Evolutionary conservation across 1,140 invertebrate species (phyloP).

Genomic region (Hypothenemus hampei): DNA sequence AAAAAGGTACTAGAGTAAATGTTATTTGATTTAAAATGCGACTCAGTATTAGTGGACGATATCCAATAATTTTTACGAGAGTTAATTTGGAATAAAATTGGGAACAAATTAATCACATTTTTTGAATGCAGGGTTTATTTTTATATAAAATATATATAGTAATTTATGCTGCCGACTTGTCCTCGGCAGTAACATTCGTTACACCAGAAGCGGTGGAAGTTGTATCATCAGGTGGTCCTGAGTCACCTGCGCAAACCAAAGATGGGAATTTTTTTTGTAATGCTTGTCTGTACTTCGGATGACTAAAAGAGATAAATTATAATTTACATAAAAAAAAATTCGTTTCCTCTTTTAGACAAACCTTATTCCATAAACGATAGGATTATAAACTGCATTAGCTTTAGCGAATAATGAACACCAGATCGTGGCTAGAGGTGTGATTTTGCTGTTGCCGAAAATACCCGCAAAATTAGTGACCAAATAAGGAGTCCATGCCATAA

Average conservation of each 20-base stretch:
- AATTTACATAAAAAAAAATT: neutral
- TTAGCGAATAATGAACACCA: constrained; percentile 78
- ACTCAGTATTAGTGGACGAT: no score
- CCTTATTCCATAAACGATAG: constrained; percentile 79
- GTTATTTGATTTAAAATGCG: no score
- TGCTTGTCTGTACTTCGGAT: constrained; percentile 71
- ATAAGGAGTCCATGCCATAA: constrained; percentile 83
- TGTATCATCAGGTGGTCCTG: constrained; percentile 50
- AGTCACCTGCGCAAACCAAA: constrained; percentile 54
- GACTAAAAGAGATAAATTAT: constrained; percentile 47
- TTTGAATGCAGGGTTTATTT: constrained; percentile 23
- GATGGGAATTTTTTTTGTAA: constrained; percentile 67
- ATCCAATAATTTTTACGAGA: no score
- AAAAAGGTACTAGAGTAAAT: no score
- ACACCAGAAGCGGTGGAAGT: constrained; percentile 53
- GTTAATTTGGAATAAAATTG: no score
- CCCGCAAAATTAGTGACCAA: constrained; percentile 73
- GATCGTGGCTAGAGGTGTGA: constrained; percentile 69
- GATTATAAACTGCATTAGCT: constrained; percentile 74
- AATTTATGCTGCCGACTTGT: constrained; percentile 33
- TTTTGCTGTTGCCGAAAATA: constrained; percentile 60
- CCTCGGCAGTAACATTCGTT: constrained; percentile 48
- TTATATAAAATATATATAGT: constrained; percentile 3
- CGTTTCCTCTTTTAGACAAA: constrained; percentile 40
- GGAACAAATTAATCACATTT: no score